Evolutionary conservation across 2,113 vertebrate species (phyloP).

Genomic region (Hassar affinis): DNA sequence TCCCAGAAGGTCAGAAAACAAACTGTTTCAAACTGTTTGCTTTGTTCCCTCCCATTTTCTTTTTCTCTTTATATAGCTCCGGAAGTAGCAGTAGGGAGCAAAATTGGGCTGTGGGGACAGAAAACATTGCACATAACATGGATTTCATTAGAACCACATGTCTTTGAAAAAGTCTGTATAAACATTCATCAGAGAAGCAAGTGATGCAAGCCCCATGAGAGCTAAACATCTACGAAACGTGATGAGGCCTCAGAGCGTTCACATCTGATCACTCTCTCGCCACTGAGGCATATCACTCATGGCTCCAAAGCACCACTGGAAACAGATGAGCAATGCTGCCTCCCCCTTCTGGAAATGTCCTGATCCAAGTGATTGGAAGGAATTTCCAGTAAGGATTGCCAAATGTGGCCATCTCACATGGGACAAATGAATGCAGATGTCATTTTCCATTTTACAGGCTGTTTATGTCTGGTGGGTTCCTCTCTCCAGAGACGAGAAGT

Average conservation of each 20-base stretch:
- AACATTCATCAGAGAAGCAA: conserved; percentile 31
- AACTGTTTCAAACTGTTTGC: conserved; percentile 11
- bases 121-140: conserved; percentile 19
- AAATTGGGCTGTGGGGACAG: not conserved
- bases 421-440: conserved; percentile 76
- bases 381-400: conserved; percentile 69
- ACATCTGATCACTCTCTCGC: conserved; percentile 47
- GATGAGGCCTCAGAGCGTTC: conserved; percentile 19
- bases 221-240: conserved; percentile 13
- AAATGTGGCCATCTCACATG: conserved; percentile 69
- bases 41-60: no score
- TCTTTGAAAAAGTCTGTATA: conserved; percentile 35
- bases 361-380: conserved; percentile 67
- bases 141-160: conserved; percentile 42
- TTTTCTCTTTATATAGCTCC: not conserved
- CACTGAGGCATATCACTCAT: conserved; percentile 48
- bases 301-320: conserved; percentile 62
- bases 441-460: conserved; percentile 78
- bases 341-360: conserved; percentile 54
- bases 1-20: conserved; percentile 1
- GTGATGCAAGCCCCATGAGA: conserved; percentile 39
- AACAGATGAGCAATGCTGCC: conserved; percentile 66
- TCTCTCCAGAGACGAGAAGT: conserved; percentile 65
- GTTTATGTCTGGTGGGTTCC: conserved; percentile 77
- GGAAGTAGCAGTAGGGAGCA: not conserved